Evolutionary conservation across 92 coral and sea anemone species (phyloP).

Genomic region (Porites divaricata): DNA sequence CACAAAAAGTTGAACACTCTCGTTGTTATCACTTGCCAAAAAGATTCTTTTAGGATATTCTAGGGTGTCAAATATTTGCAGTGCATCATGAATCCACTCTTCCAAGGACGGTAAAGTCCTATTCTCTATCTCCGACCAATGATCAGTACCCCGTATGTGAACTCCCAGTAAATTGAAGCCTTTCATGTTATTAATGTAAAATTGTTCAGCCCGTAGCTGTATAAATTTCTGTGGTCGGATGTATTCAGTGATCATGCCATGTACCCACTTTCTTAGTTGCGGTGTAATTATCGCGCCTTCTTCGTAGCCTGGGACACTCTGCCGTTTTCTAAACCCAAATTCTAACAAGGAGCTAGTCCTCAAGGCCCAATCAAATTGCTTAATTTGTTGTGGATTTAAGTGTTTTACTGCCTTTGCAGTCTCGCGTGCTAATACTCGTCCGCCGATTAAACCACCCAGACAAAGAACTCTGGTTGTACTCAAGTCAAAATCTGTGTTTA

Average conservation of each 20-base stretch:
- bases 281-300: slow-evolving; percentile 33
- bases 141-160: slow-evolving; percentile 60
- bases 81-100: slow-evolving; percentile 38
- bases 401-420: not conserved
- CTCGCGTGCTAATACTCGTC: slow-evolving; percentile 1
- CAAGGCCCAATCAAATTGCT: not conserved
- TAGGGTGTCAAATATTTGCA: slow-evolving; percentile 19
- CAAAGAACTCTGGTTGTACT: slow-evolving; percentile 49
- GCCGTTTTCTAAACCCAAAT: slow-evolving; percentile 32
- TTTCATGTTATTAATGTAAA: slow-evolving; percentile 15
- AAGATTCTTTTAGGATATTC: slow-evolving; percentile 51
- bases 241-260: slow-evolving; percentile 25
- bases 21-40: slow-evolving; percentile 57
- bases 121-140: slow-evolving; percentile 31
- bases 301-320: slow-evolving; percentile 36
- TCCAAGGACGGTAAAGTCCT: slow-evolving; percentile 26
- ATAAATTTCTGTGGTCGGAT: slow-evolving; percentile 26
- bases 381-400: not conserved
- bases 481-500: slow-evolving; percentile 55
- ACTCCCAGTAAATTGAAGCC: slow-evolving; percentile 47
- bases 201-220: slow-evolving; percentile 4
- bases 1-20: slow-evolving; percentile 33
- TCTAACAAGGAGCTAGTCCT: slow-evolving; percentile 18
- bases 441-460: slow-evolving; percentile 39
- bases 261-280: slow-evolving; percentile 44